Base-by-base conservation (phyloP, 2,888 invertebrate species). In the Hydrotaea cyrtoneurina region DNA sequence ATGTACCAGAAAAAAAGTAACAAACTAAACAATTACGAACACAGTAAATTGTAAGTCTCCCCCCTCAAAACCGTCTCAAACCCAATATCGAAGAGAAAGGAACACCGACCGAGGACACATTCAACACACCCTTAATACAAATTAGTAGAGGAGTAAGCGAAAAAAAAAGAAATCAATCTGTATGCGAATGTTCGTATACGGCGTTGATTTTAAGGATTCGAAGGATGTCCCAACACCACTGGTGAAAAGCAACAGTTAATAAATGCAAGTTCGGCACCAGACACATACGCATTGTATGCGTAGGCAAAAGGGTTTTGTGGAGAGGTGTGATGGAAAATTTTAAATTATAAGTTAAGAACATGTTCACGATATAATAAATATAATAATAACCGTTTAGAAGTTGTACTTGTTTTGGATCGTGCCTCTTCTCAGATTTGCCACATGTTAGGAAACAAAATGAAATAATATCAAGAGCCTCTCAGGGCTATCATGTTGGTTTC, bases 231-330 rank as follows among this genome's bases (percentile, higher is more conserved):
- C 13, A 36, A 15, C 59, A 26, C 26, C 26, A 26, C 15, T 43
- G 66, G 31, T 21, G 73, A 62, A 78, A 62, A 74, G 83, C 82
- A 82, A 85, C 71, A 79, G 77, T 85, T 85, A 75, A 75, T 80
- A 26, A 46, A 74, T 66, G 36, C n/a, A 50, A 39, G 64, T 64
- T 50, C 46, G n/a, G 23, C 39, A 64, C 36, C 36, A 19, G 11
- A 17, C 39, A 64, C 11, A 17, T 17, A 31, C 31, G 31, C 31
- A 31, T 5, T 17, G 17, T 31, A 57, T 21, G 23, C 36, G 23
- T 53, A n/a, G 17, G 39, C 39, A 15, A 2, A n/a, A 59, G 23
- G 59, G 59, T 23, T 2, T 59, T 15, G 23, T 31, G 19, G 13
- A 23, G 23, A 26, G 26, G 15, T 11, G 26, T 59, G 59, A 59